Evolutionary conservation across 1,140 invertebrate species (phyloP), one percentile per base, ranked within the genome.

Genomic region (Caenorhabditis inopinata): DNA sequence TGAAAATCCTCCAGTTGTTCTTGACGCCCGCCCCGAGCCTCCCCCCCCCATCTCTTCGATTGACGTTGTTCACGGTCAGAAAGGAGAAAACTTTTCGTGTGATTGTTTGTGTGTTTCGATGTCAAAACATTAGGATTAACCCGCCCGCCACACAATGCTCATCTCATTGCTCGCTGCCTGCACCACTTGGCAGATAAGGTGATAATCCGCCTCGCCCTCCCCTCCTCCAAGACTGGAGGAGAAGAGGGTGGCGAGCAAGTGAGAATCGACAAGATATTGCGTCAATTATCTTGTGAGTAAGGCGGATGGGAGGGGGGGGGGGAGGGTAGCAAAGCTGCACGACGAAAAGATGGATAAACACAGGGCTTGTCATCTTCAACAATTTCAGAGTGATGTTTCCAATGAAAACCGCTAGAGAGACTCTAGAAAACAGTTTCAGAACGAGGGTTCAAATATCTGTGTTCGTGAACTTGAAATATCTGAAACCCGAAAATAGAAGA

Each of bases 251-350:
- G 58, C 38, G 58, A 68, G 58, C 58, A 68, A 58, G 27, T 38
- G 32, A 38, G 29, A 38, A 38, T n/a, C 29, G 18, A 12, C 29
- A 2, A 11, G 3, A 14, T 21, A 68, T 68, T 68, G 58, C 58
- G 58, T 68, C 58, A 68, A 68, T 38, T 32, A 68, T 68, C 58
- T 68, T 68, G 58, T 68, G 58, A 68, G 58, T 68, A 68, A 68
- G 58, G n/a, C n/a, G n/a, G 58, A 68, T 68, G 38, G 38, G 32
- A 68, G 16, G 21, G 38, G 38, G 25, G 38, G n/a, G 25, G 21
- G 48, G 12, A 51, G n/a, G n/a, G n/a, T n/a, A n/a, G n/a, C n/a
- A n/a, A n/a, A n/a, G n/a, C n/a, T n/a, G n/a, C n/a, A n/a, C n/a
- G n/a, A n/a, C n/a, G n/a, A n/a, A 5, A 18, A 47, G 46, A 47